Percentiles rank a stretch among this genome's conserved stretches.
Conservation (phyloP, 2,797 vertebrate species). For the Bradypodion pumilum region DNA sequence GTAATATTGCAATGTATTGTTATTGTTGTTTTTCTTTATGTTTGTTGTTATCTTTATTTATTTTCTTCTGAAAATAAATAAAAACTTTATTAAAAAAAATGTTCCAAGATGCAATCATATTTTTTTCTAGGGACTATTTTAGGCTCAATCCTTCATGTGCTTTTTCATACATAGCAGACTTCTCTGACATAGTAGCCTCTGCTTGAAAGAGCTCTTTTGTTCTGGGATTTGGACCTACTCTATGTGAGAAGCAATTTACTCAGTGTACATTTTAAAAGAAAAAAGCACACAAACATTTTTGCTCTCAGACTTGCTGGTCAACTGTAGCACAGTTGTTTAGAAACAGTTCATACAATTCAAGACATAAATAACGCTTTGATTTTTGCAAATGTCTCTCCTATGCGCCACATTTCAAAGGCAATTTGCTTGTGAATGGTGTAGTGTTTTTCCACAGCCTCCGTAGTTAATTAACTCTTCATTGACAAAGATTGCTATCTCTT, state of each 20-base stretch:
- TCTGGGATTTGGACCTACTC: background rate
- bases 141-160: background rate
- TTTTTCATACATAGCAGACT: background rate
- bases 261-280: background rate
- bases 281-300: background rate
- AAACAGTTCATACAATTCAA: background rate
- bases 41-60: no score
- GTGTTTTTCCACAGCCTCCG: no score
- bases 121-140: background rate
- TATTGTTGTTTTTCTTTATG: no score
- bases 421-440: no score
- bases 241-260: background rate
- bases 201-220: background rate
- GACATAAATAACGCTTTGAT: no score
- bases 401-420: no score
- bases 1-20: no score
- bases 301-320: background rate
- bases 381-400: no score
- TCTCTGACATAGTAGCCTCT: background rate
- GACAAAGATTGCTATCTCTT: no score
- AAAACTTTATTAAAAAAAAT: no score
- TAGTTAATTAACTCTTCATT: no score
- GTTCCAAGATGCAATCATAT: background rate
- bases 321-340: background rate
- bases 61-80: no score